phyloP scores from a whole-genome alignment of 2,888 invertebrate species.

The Dicranocentrus wangi region DNA sequence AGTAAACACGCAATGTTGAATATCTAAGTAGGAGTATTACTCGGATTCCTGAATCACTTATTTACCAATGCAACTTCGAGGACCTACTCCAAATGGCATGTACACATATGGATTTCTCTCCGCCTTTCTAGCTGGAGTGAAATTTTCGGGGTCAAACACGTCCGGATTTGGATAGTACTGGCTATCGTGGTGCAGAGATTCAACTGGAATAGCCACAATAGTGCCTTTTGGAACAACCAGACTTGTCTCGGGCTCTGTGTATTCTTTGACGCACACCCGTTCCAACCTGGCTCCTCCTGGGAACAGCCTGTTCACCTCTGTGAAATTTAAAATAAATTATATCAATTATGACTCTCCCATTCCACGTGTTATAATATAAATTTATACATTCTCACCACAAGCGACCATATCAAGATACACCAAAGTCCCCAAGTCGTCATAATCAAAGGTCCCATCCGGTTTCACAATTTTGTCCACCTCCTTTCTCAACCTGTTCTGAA shows the following conservation, averaged over 20 bases:
- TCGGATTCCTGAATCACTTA: not conserved
- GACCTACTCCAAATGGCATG: conserved; percentile 61
- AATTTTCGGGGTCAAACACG: conserved; percentile 59
- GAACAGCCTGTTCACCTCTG: conserved; percentile 32
- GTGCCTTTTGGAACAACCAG: conserved; percentile 46
- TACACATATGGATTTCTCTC: conserved; percentile 46
- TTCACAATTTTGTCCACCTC: conserved; percentile 29
- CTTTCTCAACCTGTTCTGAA: conserved; percentile 53
- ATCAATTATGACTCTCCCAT: no score
- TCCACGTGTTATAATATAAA: not conserved
- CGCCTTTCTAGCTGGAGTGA: conserved; percentile 47
- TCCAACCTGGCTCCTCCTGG: conserved; percentile 72
- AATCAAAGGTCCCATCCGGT: conserved; percentile 26
- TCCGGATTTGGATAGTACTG: conserved; percentile 54
- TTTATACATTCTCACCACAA: not conserved
- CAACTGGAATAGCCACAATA: conserved; percentile 25
- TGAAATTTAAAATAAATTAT: no score
- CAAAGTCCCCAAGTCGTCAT: conserved; percentile 21
- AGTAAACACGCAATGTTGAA: no score
- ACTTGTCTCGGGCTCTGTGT: conserved; percentile 68
- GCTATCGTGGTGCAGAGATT: conserved; percentile 50
- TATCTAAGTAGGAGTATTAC: no score
- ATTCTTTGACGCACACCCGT: conserved; percentile 74
- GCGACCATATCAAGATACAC: conserved; percentile 50
- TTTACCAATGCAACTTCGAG: conserved; percentile 55